These are phyloP conservation scores for Eueremaeus valkanovi DNA, from an alignment of 2,888 invertebrate genomes.

Conservation along the genomic window DNA sequence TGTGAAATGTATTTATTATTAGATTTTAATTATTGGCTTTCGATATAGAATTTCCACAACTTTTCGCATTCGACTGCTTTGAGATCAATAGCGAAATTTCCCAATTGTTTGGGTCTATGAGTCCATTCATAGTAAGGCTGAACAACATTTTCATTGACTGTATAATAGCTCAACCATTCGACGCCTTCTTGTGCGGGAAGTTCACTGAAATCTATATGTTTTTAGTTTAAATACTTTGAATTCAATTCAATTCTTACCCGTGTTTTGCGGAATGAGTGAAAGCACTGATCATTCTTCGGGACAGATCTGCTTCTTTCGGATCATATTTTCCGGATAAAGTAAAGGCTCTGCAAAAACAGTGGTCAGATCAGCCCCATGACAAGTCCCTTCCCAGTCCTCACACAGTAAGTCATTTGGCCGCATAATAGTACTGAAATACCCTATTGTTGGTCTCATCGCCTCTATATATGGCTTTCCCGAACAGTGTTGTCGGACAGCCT, in stretches of 20 bases:
- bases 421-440: neutral
- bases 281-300: slow-evolving; percentile 7
- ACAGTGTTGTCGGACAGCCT: neutral
- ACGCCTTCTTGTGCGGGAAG: neutral
- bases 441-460: neutral
- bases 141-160: neutral
- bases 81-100: neutral
- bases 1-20: too few relatives aligned
- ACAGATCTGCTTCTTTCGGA: neutral
- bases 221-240: too few relatives aligned
- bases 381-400: neutral
- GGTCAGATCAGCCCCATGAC: slow-evolving; percentile 3
- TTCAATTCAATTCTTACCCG: neutral
- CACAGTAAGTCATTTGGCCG: too few relatives aligned
- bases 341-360: slow-evolving; percentile 12
- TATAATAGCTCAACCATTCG: neutral
- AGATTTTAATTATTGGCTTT: too few relatives aligned
- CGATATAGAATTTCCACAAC: too few relatives aligned
- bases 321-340: neutral
- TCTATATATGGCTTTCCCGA: neutral
- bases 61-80: neutral
- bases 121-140: neutral
- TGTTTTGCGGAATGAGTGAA: slow-evolving; percentile 22
- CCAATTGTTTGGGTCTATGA: neutral
- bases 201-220: neutral